Percentiles rank a stretch among this genome's conserved stretches.
These are phyloP conservation scores for Tinea pellionella DNA, from an alignment of 2,888 invertebrate species.

Conservation along the genomic window DNA sequence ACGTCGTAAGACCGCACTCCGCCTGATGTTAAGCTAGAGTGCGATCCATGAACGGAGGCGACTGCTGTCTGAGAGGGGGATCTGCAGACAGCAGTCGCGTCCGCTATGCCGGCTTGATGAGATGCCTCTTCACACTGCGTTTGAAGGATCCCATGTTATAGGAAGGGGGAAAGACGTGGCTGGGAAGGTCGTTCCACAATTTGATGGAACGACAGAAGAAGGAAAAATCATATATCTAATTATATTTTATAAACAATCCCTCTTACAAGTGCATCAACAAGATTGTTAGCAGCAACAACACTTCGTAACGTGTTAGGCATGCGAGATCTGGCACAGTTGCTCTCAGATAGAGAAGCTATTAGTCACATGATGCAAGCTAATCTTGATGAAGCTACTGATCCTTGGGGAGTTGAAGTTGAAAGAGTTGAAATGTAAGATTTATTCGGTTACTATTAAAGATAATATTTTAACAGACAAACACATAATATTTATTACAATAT, in stretches of 20 bases:
- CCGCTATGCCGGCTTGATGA: too few species aligned
- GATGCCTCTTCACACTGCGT: too few species aligned
- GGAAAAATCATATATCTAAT: background rate
- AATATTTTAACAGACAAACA: background rate
- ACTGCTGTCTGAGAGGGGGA: too few species aligned
- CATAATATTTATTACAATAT: too few species aligned
- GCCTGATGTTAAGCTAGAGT: too few species aligned
- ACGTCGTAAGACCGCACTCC: too few species aligned
- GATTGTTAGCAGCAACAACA: slow-evolving; percentile 85
- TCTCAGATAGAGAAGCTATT: slow-evolving; percentile 92
- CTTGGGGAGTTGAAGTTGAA: slow-evolving; percentile 95
- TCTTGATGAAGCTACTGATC: slow-evolving; percentile 88
- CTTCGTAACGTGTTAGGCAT: slow-evolving; percentile 93
- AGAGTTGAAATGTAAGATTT: slow-evolving; percentile 89
- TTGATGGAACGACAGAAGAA: too few species aligned
- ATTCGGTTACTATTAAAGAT: background rate
- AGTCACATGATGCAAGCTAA: slow-evolving; percentile 90
- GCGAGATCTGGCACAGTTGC: slow-evolving; percentile 88
- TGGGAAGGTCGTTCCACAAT: too few species aligned
- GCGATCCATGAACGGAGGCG: too few species aligned
- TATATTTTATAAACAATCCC: background rate
- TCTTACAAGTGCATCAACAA: slow-evolving; percentile 77
- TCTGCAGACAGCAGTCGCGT: too few species aligned
- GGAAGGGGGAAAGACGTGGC: too few species aligned
- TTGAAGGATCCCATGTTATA: too few species aligned